Evolutionary conservation across 2,113 vertebrate species (phyloP).

Genomic region (Scophthalmus maximus): DNA sequence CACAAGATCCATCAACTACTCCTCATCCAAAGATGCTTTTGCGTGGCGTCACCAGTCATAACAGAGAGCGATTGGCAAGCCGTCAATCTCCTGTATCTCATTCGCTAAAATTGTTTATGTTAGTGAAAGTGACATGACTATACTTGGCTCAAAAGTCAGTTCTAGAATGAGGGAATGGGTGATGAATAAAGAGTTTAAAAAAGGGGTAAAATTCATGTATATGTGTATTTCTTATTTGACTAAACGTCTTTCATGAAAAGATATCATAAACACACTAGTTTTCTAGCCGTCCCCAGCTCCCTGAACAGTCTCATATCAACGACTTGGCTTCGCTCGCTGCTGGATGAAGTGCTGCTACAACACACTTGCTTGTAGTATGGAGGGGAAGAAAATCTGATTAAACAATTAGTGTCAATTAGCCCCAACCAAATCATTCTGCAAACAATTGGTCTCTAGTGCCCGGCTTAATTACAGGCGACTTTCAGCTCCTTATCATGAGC

Average conservation of each 20-base stretch:
- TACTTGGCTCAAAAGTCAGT: neutral
- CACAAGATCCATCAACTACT: conserved; percentile 33
- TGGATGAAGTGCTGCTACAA: conserved; percentile 61
- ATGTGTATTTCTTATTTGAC: neutral
- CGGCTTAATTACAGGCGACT: conserved; percentile 98
- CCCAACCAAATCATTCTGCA: conserved; percentile 95
- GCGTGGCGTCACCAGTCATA: conserved; percentile 24
- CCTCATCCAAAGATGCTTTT: conserved; percentile 30
- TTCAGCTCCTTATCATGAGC: conserved; percentile 95
- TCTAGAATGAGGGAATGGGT: neutral
- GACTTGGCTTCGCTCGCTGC: conserved; percentile 38
- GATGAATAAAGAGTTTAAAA: neutral
- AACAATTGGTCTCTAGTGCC: conserved; percentile 99
- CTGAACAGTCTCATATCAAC: conserved; percentile 21
- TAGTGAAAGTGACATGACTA: neutral
- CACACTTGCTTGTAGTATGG: conserved; percentile 78
- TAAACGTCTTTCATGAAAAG: neutral
- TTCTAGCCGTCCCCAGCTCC: neutral
- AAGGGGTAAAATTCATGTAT: neutral
- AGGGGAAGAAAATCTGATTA: conserved; percentile 97
- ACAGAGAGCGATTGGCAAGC: neutral
- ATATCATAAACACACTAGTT: neutral
- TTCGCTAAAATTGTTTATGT: neutral
- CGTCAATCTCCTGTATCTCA: conserved; percentile 16
- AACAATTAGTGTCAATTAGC: conserved; percentile 99